These are phyloP conservation scores for Aptenodytes forsteri DNA, from an alignment of 2,113 vertebrate genomes.

Conservation along the genomic window DNA sequence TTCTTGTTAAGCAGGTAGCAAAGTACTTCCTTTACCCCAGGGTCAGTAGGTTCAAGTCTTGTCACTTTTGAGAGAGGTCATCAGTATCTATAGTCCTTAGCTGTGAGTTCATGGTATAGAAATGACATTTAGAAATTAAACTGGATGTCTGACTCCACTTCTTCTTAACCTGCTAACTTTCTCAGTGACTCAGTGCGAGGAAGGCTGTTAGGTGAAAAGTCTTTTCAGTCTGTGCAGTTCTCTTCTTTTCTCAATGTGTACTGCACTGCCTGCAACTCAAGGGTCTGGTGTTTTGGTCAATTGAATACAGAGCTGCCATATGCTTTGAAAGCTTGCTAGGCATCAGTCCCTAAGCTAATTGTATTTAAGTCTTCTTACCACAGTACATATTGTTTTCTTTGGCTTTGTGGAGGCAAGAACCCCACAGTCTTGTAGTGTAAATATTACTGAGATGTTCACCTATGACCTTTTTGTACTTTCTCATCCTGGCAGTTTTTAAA, in stretches of 20 bases:
- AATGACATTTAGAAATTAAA: not conserved
- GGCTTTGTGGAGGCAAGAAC: not conserved
- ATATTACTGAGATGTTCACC: not conserved
- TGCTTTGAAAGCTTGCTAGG: not conserved
- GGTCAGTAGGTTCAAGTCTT: not conserved
- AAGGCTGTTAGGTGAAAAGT: not conserved
- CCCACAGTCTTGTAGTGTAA: not conserved
- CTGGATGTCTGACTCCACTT: not conserved
- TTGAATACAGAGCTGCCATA: not conserved
- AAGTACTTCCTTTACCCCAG: not conserved
- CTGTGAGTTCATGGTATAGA: not conserved
- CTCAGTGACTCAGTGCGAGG: not conserved
- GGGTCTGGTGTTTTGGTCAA: not conserved
- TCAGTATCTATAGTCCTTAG: not conserved
- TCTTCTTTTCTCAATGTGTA: not conserved
- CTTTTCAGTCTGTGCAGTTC: not conserved
- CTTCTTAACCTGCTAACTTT: not conserved
- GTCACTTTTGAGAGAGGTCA: not conserved
- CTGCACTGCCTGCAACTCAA: not conserved
- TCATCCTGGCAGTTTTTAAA: not conserved
- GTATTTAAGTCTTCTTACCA: not conserved
- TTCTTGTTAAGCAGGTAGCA: not conserved
- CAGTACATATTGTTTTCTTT: not conserved
- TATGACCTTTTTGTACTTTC: not conserved
- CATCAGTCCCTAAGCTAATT: not conserved